Conservation (phyloP, 1,140 invertebrate species). For the Achatina immaculata region DNA sequence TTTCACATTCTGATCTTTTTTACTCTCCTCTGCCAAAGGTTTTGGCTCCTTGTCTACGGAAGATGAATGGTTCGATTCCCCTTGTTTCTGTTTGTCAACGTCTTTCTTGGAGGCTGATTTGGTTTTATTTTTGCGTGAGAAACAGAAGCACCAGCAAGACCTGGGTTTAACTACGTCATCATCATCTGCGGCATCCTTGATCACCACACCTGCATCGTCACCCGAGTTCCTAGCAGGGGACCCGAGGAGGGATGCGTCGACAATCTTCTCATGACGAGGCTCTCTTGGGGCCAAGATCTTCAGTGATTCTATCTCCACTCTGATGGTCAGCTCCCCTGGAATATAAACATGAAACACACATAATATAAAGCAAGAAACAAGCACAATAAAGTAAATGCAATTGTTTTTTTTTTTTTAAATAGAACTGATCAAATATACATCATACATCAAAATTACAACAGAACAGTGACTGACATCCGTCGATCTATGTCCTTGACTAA, state of each 20-base stretch:
- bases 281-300: constrained; percentile 42
- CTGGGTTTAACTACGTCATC: constrained; percentile 41
- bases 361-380: no score
- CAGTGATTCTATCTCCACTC: constrained; percentile 51
- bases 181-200: constrained; percentile 14
- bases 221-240: neutral
- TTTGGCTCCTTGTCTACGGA: neutral
- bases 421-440: no score
- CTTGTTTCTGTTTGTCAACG: constrained; percentile 11
- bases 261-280: constrained; percentile 44
- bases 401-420: no score
- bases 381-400: no score
- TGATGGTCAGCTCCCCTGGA: constrained; percentile 56
- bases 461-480: no score
- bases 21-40: neutral
- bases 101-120: constrained; percentile 17
- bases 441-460: no score
- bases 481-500: no score
- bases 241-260: constrained; percentile 36
- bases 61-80: neutral
- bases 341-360: neutral
- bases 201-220: no score
- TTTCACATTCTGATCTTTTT: constrained; percentile 15
- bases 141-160: constrained; percentile 59
- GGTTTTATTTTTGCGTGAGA: constrained; percentile 41